Conservation (phyloP, 2,888 invertebrate species). For the Drosophila robusta region DNA sequence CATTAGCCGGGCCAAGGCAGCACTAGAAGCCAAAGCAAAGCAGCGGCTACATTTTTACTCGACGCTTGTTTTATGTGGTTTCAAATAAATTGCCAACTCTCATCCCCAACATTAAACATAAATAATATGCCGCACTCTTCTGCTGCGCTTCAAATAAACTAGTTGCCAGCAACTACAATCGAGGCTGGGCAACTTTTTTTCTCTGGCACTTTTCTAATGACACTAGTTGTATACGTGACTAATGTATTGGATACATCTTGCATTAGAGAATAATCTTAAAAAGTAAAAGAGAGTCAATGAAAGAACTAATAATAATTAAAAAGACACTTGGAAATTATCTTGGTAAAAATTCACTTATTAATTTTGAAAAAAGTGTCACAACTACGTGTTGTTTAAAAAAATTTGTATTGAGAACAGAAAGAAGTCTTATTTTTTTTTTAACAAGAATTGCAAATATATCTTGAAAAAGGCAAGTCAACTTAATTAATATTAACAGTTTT, state of each 20-base stretch:
- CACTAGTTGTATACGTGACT: background rate
- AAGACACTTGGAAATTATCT: too few relatives aligned
- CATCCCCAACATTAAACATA: constrained; percentile 39
- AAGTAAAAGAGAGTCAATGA: background rate
- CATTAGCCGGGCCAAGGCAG: constrained; percentile 71
- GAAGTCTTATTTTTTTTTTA: too few relatives aligned
- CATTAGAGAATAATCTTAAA: background rate
- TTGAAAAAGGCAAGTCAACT: too few relatives aligned
- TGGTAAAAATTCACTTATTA: too few relatives aligned
- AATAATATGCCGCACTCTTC: constrained; percentile 40
- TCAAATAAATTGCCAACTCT: constrained; percentile 74
- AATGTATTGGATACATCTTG: background rate
- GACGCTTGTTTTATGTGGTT: constrained; percentile 75
- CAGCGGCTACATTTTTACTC: constrained; percentile 63
- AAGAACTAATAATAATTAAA: background rate
- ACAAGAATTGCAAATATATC: too few relatives aligned
- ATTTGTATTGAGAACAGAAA: too few relatives aligned
- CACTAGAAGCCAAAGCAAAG: constrained; percentile 27
- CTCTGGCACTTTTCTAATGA: constrained; percentile 4
- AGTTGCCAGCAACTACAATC: background rate
- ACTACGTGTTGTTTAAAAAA: too few relatives aligned
- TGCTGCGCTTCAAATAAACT: constrained; percentile 30
- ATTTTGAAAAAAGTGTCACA: too few relatives aligned
- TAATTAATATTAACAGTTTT: too few relatives aligned
- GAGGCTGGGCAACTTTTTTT: constrained; percentile 10